Evolutionary conservation across 2,797 vertebrate species (phyloP).

Genomic region (Liparis tanakae): DNA sequence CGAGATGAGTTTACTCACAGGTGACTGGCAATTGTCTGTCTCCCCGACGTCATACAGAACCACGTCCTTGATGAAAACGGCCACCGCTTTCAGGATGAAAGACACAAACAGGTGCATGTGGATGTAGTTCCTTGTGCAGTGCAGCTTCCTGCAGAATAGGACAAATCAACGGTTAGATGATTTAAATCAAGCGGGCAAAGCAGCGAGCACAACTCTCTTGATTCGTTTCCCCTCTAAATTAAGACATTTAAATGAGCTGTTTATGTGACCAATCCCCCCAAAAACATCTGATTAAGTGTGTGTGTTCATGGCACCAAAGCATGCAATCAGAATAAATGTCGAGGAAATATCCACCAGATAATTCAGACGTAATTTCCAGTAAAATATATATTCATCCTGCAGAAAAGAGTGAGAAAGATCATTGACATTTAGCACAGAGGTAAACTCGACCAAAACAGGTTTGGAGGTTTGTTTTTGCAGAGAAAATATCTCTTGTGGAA

Average conservation of each 20-base stretch:
- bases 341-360: constrained; percentile 9
- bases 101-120: constrained; percentile 96
- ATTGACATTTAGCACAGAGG: constrained; percentile 9
- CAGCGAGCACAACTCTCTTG: not conserved
- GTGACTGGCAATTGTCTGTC: constrained; percentile 82
- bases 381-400: constrained; percentile 23
- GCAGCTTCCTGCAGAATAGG: constrained; percentile 88
- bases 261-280: constrained; percentile 10
- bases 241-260: constrained; percentile 9
- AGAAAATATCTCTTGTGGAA: constrained; percentile 47
- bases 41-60: constrained; percentile 87
- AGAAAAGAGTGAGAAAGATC: constrained; percentile 7
- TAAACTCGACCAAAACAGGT: constrained; percentile 37
- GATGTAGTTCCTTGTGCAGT: constrained; percentile 96
- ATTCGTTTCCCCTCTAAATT: constrained; percentile 1
- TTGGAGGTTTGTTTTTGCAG: not conserved
- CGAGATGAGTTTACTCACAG: constrained; percentile 80
- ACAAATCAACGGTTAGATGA: constrained; percentile 1
- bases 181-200: not conserved
- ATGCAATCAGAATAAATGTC: not conserved
- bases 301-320: constrained; percentile 7
- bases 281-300: constrained; percentile 4
- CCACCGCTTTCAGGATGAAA: constrained; percentile 92
- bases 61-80: constrained; percentile 93
- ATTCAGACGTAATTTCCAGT: constrained; percentile 8